Percentiles rank a stretch among this genome's conserved stretches.
Conservation (phyloP, 2,888 invertebrate genomes). For the Phlogophora meticulosa region DNA sequence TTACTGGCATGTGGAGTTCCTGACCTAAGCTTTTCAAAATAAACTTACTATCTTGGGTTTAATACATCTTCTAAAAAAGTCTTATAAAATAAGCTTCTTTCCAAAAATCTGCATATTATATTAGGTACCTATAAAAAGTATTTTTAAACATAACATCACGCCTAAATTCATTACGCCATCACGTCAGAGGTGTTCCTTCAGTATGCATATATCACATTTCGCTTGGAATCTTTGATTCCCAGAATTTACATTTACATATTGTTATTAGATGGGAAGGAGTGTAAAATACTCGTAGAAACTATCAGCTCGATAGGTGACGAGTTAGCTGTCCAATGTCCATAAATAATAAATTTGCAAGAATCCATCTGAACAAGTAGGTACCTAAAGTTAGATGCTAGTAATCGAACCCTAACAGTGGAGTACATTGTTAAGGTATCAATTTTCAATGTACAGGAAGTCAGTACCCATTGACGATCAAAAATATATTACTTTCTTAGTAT, state of each 20-base stretch:
- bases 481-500: conserved; percentile 9
- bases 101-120: too few relatives aligned
- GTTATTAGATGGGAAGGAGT: neutral
- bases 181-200: too few relatives aligned
- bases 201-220: too few relatives aligned
- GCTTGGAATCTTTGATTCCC: too few relatives aligned
- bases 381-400: conserved; percentile 3
- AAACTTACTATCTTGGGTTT: too few relatives aligned
- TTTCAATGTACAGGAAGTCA: conserved; percentile 30
- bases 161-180: too few relatives aligned
- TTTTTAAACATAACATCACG: too few relatives aligned
- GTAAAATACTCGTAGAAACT: neutral
- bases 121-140: too few relatives aligned
- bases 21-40: too few relatives aligned
- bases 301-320: neutral
- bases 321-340: neutral
- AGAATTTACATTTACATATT: neutral
- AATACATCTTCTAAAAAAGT: too few relatives aligned
- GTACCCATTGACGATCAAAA: neutral
- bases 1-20: too few relatives aligned
- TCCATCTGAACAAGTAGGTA: neutral
- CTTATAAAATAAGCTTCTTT: too few relatives aligned
- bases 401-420: conserved; percentile 9
- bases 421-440: conserved; percentile 33
- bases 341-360: neutral